These are phyloP conservation scores for Galaxea fascicularis DNA, from an alignment of 92 coral and sea anemone species.

Conservation along the genomic window DNA sequence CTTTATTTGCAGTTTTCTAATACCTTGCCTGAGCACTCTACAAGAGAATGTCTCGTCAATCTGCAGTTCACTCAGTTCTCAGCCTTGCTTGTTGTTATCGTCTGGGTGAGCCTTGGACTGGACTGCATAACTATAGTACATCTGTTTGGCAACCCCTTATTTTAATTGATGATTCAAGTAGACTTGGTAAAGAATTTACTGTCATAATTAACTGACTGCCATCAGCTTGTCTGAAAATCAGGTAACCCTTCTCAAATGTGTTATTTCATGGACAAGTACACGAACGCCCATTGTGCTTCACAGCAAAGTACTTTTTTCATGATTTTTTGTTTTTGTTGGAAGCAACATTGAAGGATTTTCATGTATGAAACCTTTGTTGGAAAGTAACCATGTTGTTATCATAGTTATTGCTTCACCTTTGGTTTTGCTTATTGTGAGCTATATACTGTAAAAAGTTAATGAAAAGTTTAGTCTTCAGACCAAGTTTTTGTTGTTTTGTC, in stretches of 20 bases:
- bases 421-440: too few relatives aligned
- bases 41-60: slow-evolving; percentile 13
- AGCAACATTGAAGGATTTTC: not conserved
- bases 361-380: too few relatives aligned
- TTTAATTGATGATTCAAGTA: slow-evolving; percentile 28
- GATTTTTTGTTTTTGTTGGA: not conserved
- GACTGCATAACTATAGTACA: not conserved
- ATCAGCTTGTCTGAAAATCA: not conserved
- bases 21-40: not conserved
- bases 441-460: too few relatives aligned
- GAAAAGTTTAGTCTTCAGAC: too few relatives aligned
- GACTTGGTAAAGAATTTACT: not conserved
- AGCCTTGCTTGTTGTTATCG: not conserved
- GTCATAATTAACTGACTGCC: too few relatives aligned
- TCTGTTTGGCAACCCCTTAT: not conserved
- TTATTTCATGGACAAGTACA: slow-evolving; percentile 40
- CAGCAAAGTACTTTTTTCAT: not conserved
- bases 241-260: slow-evolving; percentile 9
- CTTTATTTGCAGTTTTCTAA: slow-evolving; percentile 33
- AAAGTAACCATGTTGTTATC: too few relatives aligned
- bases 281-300: not conserved
- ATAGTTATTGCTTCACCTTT: too few relatives aligned
- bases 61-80: not conserved
- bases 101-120: not conserved
- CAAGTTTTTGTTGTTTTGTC: too few relatives aligned